These are phyloP conservation scores for Sebastes paucispinis DNA, from an alignment of 2,797 vertebrate genomes.

Conservation along the genomic window DNA sequence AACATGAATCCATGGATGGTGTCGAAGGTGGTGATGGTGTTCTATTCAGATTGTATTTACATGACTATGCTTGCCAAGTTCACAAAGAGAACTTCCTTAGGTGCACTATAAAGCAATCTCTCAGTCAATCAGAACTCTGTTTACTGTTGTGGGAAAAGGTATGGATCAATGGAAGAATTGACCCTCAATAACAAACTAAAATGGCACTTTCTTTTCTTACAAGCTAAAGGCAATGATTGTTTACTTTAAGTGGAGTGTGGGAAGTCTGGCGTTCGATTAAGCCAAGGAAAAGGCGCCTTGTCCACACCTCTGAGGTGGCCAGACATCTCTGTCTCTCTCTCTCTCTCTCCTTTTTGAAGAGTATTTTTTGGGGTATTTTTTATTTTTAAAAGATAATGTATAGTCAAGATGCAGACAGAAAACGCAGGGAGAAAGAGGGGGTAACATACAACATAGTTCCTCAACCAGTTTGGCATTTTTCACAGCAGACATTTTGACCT, in stretches of 20 bases:
- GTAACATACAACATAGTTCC: no score
- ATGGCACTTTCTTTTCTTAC: neutral
- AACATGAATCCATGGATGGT: neutral
- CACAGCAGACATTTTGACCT: no score
- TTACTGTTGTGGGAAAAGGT: neutral
- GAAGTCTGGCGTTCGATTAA: neutral
- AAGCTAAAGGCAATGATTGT: neutral
- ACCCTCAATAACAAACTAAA: neutral
- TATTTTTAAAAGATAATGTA: no score
- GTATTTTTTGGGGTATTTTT: no score
- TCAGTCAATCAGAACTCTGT: neutral
- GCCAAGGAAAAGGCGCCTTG: no score
- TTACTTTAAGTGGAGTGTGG: neutral
- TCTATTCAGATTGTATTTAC: no score
- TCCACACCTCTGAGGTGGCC: no score
- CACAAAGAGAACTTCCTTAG: neutral
- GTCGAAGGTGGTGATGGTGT: neutral
- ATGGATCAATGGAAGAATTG: neutral
- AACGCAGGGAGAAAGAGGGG: no score
- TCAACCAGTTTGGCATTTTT: no score
- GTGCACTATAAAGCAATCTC: neutral
- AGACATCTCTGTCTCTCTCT: no score
- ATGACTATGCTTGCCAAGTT: neutral
- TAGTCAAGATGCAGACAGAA: no score
- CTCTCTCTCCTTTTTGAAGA: no score